These are phyloP conservation scores for Knipowitschia caucasica DNA, from an alignment of 2,797 vertebrate species.

Conservation along the genomic window DNA sequence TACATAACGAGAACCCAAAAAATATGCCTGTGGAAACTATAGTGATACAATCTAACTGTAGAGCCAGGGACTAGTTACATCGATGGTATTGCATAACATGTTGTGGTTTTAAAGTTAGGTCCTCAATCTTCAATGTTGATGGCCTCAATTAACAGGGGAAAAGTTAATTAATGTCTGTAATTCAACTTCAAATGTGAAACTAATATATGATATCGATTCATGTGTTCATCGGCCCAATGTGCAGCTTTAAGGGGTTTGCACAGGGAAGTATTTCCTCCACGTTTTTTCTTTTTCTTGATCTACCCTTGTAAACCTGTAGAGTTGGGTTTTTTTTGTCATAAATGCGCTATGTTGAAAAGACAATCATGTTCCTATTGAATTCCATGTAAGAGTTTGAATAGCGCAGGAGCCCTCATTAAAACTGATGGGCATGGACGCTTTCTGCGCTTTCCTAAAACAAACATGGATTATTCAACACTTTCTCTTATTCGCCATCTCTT, in stretches of 20 bases:
- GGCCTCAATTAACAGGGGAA: constrained; percentile 11
- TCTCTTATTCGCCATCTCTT: constrained; percentile 50
- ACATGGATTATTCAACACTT: constrained; percentile 66
- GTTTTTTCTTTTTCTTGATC: not conserved
- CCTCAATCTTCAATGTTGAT: no score
- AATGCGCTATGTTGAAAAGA: not conserved
- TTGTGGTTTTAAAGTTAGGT: no score
- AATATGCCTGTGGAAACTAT: no score
- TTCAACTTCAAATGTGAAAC: not conserved
- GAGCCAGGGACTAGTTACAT: no score
- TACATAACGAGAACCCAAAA: no score
- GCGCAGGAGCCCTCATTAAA: constrained; percentile 51
- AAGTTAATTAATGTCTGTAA: not conserved
- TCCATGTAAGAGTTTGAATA: not conserved
- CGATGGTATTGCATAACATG: no score
- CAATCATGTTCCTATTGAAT: no score
- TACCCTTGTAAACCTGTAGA: not conserved
- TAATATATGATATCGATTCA: not conserved
- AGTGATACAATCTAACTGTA: no score
- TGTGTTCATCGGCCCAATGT: not conserved
- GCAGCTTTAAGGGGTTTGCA: not conserved
- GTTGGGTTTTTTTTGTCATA: not conserved
- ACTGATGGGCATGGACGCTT: constrained; percentile 49
- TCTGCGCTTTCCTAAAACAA: constrained; percentile 59
- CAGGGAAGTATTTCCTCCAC: not conserved